Conservation (phyloP, 2,797 vertebrate genomes). For the Dryobates pubescens region DNA sequence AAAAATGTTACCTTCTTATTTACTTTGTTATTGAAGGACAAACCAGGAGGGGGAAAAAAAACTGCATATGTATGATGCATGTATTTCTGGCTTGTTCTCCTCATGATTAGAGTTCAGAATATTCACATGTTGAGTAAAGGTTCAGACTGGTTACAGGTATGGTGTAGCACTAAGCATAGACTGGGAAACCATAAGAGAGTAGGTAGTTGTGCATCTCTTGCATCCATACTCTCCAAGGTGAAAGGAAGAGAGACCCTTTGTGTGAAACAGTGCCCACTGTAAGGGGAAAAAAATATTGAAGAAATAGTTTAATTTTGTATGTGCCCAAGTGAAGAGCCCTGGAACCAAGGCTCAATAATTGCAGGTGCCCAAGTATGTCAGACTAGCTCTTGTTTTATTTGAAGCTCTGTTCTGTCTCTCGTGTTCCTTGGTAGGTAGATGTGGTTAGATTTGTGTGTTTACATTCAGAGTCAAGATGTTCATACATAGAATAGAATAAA, state of each 20-base stretch:
- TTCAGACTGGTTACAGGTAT: not conserved
- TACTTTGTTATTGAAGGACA: not conserved
- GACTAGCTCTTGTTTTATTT: not conserved
- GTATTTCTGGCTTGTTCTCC: not conserved
- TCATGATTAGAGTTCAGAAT: not conserved
- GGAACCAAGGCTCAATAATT: not conserved
- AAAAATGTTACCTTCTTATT: not conserved
- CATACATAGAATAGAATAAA: too few relatives aligned
- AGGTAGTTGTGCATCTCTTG: not conserved
- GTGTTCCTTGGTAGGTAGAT: not conserved
- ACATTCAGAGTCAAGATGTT: not conserved
- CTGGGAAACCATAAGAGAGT: not conserved
- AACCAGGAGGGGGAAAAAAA: not conserved
- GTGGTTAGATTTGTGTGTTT: not conserved
- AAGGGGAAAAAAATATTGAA: not conserved
- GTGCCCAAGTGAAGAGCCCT: not conserved
- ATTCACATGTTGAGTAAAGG: not conserved
- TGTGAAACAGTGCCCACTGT: not conserved
- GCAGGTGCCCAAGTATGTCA: not conserved
- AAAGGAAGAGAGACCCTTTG: accelerated
- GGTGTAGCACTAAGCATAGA: not conserved
- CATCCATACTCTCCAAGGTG: not conserved
- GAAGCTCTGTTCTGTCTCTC: not conserved
- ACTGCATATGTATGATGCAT: not conserved
- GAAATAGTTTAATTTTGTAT: not conserved